phyloP scores from a whole-genome alignment of 1,140 invertebrate genomes.

The Platorchestia sp. region DNA sequence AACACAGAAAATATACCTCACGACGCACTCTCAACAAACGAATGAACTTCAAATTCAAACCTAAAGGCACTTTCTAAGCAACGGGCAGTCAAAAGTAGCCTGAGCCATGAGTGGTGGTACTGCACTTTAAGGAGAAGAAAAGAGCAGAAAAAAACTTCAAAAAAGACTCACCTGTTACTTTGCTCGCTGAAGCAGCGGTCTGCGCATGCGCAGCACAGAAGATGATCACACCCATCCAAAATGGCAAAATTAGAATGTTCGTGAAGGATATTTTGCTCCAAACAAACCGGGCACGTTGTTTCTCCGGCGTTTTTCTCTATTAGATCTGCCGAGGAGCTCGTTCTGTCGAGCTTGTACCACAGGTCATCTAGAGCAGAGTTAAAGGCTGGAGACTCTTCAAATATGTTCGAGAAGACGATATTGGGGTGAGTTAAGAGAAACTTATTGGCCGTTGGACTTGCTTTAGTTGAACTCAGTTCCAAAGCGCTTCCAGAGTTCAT shows the following conservation, averaged over 20 bases:
- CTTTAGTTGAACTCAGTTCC: not conserved
- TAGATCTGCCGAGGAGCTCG: not conserved
- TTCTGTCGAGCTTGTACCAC: not conserved
- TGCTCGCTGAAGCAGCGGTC: not conserved
- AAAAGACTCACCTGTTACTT: not conserved
- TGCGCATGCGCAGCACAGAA: not conserved
- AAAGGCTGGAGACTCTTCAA: not conserved
- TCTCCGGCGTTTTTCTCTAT: not conserved
- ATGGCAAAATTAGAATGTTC: conserved; percentile 19
- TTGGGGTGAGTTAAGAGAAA: not conserved
- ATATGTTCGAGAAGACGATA: not conserved
- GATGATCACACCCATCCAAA: not conserved
- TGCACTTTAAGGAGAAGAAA: not conserved
- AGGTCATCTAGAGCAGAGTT: not conserved
- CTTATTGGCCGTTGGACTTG: not conserved
- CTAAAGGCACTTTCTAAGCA: not conserved
- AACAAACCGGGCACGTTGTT: not conserved
- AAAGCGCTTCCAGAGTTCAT: not conserved
- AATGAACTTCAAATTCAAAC: not conserved
- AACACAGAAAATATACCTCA: too few species aligned
- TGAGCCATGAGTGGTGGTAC: not conserved
- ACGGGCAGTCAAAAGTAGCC: not conserved
- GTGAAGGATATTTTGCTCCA: not conserved
- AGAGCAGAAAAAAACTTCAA: not conserved
- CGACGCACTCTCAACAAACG: not conserved